Conservation (phyloP, 1,140 invertebrate species). For the Ptiloglossa arizonensis region DNA sequence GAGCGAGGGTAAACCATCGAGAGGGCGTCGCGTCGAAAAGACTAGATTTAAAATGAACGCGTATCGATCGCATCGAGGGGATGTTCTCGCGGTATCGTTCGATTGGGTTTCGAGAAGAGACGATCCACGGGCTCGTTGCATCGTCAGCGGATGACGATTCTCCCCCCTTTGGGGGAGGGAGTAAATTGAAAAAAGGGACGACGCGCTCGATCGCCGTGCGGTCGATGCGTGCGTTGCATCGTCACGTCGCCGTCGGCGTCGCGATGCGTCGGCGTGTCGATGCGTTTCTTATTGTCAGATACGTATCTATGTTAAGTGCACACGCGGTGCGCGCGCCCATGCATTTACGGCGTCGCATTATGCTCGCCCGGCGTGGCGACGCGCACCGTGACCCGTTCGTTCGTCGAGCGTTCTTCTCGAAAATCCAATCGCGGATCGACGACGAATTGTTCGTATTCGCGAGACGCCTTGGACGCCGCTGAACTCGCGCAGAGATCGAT, state of each 20-base stretch:
- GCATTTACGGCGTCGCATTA: conserved; percentile 79
- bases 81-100: background rate
- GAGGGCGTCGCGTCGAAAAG: too few species aligned
- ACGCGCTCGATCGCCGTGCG: background rate
- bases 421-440: conserved; percentile 36
- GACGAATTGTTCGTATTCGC: conserved; percentile 49
- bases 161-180: background rate
- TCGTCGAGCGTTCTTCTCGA: conserved; percentile 25
- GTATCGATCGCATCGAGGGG: background rate
- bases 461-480: background rate
- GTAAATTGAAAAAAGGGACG: conserved; percentile 23
- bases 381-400: conserved; percentile 53
- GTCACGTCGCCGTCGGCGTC: conserved; percentile 56
- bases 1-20: too few species aligned
- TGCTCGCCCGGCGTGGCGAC: conserved; percentile 44
- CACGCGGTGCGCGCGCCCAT: conserved; percentile 65
- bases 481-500: conserved; percentile 3
- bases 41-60: conserved; percentile 3
- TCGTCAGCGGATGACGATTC: background rate
- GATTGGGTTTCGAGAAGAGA: background rate
- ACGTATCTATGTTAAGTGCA: conserved; percentile 74
- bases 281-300: conserved; percentile 76
- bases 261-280: conserved; percentile 67
- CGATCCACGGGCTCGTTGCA: background rate
- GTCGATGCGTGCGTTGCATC: conserved; percentile 58